phyloP scores from a whole-genome alignment of 2,888 invertebrate species.

The Megastigmus dorsalis region DNA sequence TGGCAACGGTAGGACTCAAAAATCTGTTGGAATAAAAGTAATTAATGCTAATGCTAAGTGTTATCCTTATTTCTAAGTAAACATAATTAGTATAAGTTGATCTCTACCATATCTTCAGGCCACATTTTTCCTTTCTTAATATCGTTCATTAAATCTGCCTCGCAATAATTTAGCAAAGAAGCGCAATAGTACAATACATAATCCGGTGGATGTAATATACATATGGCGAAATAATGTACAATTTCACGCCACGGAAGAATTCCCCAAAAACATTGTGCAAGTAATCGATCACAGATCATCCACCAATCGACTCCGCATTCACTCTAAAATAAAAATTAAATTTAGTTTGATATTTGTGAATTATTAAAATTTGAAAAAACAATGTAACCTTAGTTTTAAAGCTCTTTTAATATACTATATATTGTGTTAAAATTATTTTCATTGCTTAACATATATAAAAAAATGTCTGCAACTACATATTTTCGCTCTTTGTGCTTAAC shows the following conservation, averaged over 20 bases:
- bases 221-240: conserved; percentile 67
- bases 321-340: conserved; percentile 57
- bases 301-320: conserved; percentile 70
- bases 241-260: conserved; percentile 70
- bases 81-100: not conserved
- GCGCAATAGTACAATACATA: conserved; percentile 70
- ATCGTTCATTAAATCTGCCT: conserved; percentile 63
- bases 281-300: conserved; percentile 68
- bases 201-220: conserved; percentile 69
- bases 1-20: conserved; percentile 67
- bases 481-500: no score
- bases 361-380: not conserved
- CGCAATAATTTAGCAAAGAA: conserved; percentile 67
- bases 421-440: no score
- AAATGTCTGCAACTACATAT: no score
- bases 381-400: no score
- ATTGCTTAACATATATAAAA: no score
- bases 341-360: not conserved
- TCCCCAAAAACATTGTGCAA: conserved; percentile 70
- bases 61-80: no score
- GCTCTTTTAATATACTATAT: no score
- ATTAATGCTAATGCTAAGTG: no score
- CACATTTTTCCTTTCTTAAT: conserved; percentile 66
- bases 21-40: no score
- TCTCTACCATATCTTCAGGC: conserved; percentile 69